Base-by-base conservation (phyloP, 1,140 invertebrate genomes). In the Drosophila athabasca region DNA sequence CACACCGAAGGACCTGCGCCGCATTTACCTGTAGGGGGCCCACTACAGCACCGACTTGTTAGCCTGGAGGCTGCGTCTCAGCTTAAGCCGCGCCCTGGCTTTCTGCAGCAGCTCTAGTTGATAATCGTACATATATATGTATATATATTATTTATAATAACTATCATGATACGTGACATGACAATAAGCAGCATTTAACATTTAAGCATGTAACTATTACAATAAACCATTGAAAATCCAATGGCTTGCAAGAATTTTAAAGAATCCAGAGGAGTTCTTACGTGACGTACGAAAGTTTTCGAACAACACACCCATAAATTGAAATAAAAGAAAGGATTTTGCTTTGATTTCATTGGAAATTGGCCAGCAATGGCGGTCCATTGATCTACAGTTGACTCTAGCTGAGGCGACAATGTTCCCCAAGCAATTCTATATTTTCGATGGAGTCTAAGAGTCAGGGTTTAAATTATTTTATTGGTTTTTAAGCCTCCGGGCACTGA, bases 1-100 rank as follows among this genome's bases (percentile, higher is more conserved):
- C 39, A 96, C 97, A 3, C 95, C 97, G 17, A 93, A 95, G 67
- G 97, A 98, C 93, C 92, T 98, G 54, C 93, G 97, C 70, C 94
- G 96, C 79, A 97, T 98, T 91, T 98, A 97, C 92, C 95, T 98
- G 94, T 98, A 93, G 95, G 66, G 11, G 46, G 35, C 17, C 15
- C 35, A 17, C 5, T 41, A 5, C 11, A 35, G 9, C 31, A n/a
- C 7, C 8, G 31, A 48, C 24, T 58, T 64, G 65, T 77, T 72
- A 78, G 39, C 26, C 67, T 55, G 31, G 46, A 31, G 29, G 29
- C 55, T 59, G 46, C 48, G 17, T 35, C 51, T 11, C 17, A 46
- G 49, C 39, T 60, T 58, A 15, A 29, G 48, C 57, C 58, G 39
- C 22, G 39, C 58, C 7, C 39, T 52, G 22, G 48, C 49, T 76